phyloP scores from a whole-genome alignment of 2,888 invertebrate species.

The Ariolimax columbianus region DNA sequence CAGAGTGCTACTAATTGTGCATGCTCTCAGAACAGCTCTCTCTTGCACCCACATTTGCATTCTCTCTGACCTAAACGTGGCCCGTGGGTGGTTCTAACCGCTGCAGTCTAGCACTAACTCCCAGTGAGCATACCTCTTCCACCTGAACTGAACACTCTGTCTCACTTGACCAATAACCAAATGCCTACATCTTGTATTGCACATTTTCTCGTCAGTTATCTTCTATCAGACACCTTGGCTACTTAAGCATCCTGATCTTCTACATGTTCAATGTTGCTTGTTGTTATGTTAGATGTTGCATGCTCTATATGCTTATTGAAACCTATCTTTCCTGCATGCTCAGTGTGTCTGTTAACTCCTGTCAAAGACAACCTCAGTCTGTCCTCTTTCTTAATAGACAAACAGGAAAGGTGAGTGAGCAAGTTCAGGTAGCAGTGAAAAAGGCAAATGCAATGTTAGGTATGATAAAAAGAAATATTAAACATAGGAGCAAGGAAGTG shows the following conservation, averaged over 20 bases:
- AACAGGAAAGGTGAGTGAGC: too few species aligned
- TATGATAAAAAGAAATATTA: too few species aligned
- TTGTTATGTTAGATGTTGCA: neutral
- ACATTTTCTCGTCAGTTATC: neutral
- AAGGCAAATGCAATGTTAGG: too few species aligned
- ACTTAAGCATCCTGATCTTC: neutral
- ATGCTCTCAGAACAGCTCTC: neutral
- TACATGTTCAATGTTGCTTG: neutral
- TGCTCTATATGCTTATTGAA: too few species aligned
- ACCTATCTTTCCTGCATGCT: too few species aligned
- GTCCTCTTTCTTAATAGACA: too few species aligned
- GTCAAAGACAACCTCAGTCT: too few species aligned
- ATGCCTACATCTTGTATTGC: neutral
- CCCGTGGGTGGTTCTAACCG: neutral
- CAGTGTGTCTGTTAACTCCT: too few species aligned
- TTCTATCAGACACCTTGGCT: neutral
- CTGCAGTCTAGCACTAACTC: neutral
- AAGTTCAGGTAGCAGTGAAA: too few species aligned
- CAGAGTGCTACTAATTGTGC: neutral
- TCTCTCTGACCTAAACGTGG: neutral
- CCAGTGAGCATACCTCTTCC: neutral
- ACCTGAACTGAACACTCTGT: neutral
- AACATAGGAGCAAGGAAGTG: too few species aligned
- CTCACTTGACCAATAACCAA: neutral
- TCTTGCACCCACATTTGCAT: neutral